Conservation (phyloP, 2,113 vertebrate species). For the Aspidoscelis tigris region DNA sequence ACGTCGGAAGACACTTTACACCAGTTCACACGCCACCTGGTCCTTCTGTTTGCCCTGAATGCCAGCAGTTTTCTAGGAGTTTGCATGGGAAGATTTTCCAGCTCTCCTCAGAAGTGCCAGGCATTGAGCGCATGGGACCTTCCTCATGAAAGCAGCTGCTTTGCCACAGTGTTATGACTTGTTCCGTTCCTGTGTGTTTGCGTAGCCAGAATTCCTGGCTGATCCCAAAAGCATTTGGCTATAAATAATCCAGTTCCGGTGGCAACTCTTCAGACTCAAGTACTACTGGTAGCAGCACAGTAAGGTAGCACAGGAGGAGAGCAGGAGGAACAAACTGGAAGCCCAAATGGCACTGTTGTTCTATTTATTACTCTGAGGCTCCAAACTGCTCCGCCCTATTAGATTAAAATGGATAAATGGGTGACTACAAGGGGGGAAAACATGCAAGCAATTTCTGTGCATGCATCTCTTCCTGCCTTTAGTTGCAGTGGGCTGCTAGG, state of each 20-base stretch:
- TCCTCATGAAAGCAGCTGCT: background rate
- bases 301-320: conserved; percentile 15
- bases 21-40: background rate
- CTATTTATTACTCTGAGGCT: background rate
- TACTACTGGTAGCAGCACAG: background rate
- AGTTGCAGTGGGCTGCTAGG: background rate
- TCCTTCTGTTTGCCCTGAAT: background rate
- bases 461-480: background rate
- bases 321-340: conserved; percentile 31
- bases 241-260: conserved; percentile 21
- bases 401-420: background rate
- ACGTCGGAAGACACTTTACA: background rate
- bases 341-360: conserved; percentile 2
- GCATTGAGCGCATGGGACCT: background rate
- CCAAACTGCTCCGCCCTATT: background rate
- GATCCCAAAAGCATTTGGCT: conserved; percentile 33
- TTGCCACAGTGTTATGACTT: no score
- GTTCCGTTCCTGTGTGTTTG: no score
- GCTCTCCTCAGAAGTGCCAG: background rate
- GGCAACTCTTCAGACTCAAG: background rate
- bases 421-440: background rate
- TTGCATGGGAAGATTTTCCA: background rate
- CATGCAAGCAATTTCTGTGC: background rate
- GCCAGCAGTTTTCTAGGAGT: background rate
- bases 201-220: background rate